phyloP scores from a whole-genome alignment of 2,113 vertebrate genomes.

The Lasiurus cinereus region DNA sequence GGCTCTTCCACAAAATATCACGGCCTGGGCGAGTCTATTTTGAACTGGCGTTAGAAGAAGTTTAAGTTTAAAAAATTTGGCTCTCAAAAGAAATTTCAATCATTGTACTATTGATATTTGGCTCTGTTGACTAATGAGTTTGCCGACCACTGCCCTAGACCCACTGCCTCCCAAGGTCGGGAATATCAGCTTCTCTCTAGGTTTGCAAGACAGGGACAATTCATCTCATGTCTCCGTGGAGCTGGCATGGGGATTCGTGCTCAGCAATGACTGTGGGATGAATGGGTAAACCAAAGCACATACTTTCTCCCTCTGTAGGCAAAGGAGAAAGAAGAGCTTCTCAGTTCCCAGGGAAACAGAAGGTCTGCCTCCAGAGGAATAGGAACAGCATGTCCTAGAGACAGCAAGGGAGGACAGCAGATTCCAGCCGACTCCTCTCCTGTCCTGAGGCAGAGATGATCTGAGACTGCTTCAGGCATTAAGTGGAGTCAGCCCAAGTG shows the following conservation, averaged over 20 bases:
- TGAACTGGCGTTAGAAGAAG: too few species aligned
- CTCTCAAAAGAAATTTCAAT: too few species aligned
- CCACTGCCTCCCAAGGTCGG: neutral
- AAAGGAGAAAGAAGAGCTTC: slow-evolving; percentile 46
- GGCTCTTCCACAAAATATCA: too few species aligned
- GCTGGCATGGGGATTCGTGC: neutral
- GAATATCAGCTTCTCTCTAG: neutral
- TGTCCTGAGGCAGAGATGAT: neutral
- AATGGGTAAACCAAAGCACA: neutral
- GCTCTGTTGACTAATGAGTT: too few species aligned
- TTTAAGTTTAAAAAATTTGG: too few species aligned
- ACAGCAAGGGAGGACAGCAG: neutral
- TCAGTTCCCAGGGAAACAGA: neutral
- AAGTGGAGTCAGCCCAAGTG: slow-evolving; percentile 59
- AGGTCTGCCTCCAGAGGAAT: neutral
- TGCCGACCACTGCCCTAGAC: neutral
- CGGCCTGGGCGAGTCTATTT: too few species aligned
- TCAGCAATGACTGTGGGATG: neutral
- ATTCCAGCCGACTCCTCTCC: neutral
- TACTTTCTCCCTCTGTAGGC: neutral
- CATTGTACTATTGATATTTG: too few species aligned
- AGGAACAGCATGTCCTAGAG: slow-evolving; percentile 61
- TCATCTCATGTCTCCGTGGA: neutral
- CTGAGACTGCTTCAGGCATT: neutral
- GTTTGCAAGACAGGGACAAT: neutral